These are phyloP conservation scores for Lasiurus cinereus DNA, from an alignment of 2,113 vertebrate species.

Conservation along the genomic window DNA sequence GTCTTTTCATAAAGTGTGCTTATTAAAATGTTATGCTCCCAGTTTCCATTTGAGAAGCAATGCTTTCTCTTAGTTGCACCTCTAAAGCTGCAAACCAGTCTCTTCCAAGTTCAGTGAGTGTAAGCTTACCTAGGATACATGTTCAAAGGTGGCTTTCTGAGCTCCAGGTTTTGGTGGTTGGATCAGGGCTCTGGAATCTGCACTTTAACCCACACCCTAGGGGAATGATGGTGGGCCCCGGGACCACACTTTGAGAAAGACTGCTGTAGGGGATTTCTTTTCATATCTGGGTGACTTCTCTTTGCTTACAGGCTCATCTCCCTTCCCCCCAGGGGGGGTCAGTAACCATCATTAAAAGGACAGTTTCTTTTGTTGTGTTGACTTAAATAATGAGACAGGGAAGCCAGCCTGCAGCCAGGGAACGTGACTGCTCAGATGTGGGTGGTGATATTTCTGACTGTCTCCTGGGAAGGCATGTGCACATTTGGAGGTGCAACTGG, in stretches of 20 bases:
- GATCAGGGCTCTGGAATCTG: not conserved
- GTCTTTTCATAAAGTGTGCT: slow-evolving; percentile 13
- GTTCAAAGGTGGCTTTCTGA: not conserved
- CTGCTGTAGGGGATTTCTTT: not conserved
- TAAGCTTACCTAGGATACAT: not conserved
- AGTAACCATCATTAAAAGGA: slow-evolving; percentile 12
- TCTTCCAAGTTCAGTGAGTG: not conserved
- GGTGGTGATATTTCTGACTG: slow-evolving; percentile 77
- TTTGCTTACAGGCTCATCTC: not conserved
- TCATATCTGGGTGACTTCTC: not conserved
- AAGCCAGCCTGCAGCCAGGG: slow-evolving; percentile 42
- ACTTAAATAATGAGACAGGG: slow-evolving; percentile 52
- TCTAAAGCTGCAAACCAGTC: not conserved
- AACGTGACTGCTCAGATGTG: slow-evolving; percentile 67
- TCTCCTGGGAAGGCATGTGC: slow-evolving; percentile 73
- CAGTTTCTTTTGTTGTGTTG: not conserved
- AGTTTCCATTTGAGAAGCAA: not conserved
- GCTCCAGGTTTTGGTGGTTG: not conserved
- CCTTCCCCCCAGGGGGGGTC: not conserved
- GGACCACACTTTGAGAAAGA: not conserved
- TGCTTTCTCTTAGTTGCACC: not conserved
- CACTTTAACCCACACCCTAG: not conserved
- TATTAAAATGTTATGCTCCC: not conserved
- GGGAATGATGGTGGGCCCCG: not conserved
- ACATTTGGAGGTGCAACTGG: slow-evolving; percentile 27